phyloP scores from a whole-genome alignment of 1,140 invertebrate genomes.

The Ptiloglossa arizonensis region DNA sequence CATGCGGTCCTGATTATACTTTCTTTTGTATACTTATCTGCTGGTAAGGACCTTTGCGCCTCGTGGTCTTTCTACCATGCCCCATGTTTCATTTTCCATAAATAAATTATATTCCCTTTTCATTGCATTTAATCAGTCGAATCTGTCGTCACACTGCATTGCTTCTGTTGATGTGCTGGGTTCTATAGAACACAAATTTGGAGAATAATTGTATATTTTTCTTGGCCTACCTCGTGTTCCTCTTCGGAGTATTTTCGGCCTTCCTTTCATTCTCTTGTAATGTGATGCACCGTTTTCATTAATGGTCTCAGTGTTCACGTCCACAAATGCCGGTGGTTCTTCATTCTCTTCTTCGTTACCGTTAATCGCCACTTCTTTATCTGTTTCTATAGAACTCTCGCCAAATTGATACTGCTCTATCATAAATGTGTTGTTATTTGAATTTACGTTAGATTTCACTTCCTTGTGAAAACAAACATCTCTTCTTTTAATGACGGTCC shows the following conservation, averaged over 20 bases:
- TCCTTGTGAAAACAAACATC: conserved; percentile 4
- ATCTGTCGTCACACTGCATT: neutral
- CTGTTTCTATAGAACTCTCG: neutral
- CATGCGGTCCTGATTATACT: no score
- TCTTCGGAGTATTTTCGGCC: conserved; percentile 1
- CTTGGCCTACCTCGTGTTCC: conserved; percentile 17
- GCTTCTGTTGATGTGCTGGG: neutral
- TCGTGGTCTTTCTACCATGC: neutral
- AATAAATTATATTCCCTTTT: neutral
- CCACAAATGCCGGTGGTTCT: neutral
- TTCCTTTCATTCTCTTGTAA: neutral
- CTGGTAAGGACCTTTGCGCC: neutral
- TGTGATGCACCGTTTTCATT: neutral
- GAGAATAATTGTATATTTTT: conserved; percentile 21
- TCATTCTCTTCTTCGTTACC: neutral
- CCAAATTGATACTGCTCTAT: neutral
- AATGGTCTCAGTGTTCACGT: neutral
- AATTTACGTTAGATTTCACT: neutral
- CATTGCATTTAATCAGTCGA: neutral
- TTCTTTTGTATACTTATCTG: no score
- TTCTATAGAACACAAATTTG: no score
- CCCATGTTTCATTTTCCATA: neutral
- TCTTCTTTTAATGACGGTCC: neutral
- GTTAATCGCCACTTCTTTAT: neutral
- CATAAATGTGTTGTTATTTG: neutral